Percentiles rank a stretch among this genome's conserved stretches.
phyloP scores from a whole-genome alignment of 2,113 vertebrate genomes.

The Parotia lawesii region DNA sequence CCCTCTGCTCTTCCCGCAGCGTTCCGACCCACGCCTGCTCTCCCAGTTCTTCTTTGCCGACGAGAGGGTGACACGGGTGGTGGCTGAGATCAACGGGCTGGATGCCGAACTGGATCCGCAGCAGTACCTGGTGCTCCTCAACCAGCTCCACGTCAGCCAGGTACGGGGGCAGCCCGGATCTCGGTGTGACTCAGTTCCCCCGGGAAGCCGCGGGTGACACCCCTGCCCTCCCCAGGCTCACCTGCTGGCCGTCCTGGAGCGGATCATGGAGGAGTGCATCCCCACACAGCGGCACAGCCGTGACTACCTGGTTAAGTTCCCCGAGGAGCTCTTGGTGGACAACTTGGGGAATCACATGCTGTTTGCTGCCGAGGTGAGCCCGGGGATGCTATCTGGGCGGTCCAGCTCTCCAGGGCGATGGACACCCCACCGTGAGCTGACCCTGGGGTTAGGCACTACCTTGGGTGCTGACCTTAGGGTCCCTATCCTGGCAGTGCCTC shows the following conservation, averaged over 20 bases:
- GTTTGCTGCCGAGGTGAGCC: slow-evolving; percentile 73
- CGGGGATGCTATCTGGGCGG: fast-evolving
- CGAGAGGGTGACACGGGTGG: slow-evolving; percentile 63
- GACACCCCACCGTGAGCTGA: fast-evolving
- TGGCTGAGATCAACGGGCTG: slow-evolving; percentile 67
- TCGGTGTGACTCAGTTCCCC: fast-evolving
- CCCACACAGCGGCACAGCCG: slow-evolving; percentile 63
- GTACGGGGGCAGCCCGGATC: neutral
- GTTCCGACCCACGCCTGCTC: slow-evolving; percentile 70
- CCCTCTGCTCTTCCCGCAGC: slow-evolving; percentile 16
- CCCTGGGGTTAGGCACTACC: neutral
- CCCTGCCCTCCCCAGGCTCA: slow-evolving; percentile 55
- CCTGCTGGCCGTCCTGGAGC: slow-evolving; percentile 67
- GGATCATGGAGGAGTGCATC: slow-evolving; percentile 73
- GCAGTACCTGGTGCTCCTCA: slow-evolving; percentile 73
- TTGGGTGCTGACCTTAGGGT: neutral
- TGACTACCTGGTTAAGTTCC: slow-evolving; percentile 75
- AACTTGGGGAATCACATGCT: slow-evolving; percentile 71
- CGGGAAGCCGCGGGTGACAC: neutral
- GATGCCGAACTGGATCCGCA: slow-evolving; percentile 69
- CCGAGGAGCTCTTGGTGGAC: slow-evolving; percentile 69
- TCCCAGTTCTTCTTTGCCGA: slow-evolving; percentile 75
- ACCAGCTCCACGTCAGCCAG: slow-evolving; percentile 74
- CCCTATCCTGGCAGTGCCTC: slow-evolving; percentile 48
- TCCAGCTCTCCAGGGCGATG: fast-evolving